Percentiles rank a stretch among this genome's conserved stretches.
These are phyloP conservation scores for Drosophila differens DNA, from an alignment of 2,888 invertebrate species.

Conservation along the genomic window DNA sequence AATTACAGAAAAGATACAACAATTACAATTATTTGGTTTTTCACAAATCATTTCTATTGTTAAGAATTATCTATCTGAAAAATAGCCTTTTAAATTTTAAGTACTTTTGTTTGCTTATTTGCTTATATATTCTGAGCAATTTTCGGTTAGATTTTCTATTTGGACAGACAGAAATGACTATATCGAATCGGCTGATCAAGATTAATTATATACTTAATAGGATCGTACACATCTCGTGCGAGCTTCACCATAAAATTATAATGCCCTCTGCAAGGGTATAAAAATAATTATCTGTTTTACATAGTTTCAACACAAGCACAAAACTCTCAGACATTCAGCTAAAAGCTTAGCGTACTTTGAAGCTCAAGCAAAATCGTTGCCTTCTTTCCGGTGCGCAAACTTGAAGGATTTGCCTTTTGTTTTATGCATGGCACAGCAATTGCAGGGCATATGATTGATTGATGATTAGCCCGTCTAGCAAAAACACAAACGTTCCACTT, in stretches of 20 bases:
- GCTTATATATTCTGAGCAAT: neutral
- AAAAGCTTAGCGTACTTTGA: conserved; percentile 31
- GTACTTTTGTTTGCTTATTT: neutral
- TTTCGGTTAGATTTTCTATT: neutral
- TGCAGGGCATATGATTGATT: conserved; percentile 71
- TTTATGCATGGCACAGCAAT: conserved; percentile 60
- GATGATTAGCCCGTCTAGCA: conserved; percentile 66
- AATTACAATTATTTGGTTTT: neutral
- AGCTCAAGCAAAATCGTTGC: conserved; percentile 43
- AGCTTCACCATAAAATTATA: no score
- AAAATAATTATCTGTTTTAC: neutral
- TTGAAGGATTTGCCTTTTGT: conserved; percentile 55
- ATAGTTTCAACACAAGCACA: conserved; percentile 4
- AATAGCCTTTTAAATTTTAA: neutral
- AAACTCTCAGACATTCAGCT: neutral
- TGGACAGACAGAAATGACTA: neutral
- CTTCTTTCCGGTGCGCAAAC: conserved; percentile 38
- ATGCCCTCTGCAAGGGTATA: neutral
- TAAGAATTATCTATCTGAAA: neutral
- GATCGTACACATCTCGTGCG: neutral
- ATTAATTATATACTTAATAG: neutral
- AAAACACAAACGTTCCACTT: conserved; percentile 36
- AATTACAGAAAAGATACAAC: neutral
- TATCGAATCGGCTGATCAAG: neutral
- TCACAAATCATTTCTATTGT: neutral